These are phyloP conservation scores for Aproaerema taeniolella DNA, from an alignment of 2,888 invertebrate genomes.

Conservation along the genomic window DNA sequence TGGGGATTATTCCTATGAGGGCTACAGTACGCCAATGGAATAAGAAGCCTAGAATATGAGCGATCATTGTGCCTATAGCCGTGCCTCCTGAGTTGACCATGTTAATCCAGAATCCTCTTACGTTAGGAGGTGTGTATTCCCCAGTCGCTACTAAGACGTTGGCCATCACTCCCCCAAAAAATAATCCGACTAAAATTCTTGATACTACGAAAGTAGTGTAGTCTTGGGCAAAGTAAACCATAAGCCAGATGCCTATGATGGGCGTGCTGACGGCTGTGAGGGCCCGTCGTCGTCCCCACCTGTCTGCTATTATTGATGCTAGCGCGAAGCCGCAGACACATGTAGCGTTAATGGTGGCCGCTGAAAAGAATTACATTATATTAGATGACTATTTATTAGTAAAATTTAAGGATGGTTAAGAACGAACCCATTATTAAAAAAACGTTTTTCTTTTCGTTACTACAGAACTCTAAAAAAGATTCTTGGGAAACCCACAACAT, in stretches of 20 bases:
- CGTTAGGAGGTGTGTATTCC: slow-evolving; percentile 26
- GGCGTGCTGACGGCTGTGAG: slow-evolving; percentile 20
- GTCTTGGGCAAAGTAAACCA: slow-evolving; percentile 20
- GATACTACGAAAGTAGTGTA: slow-evolving; percentile 22
- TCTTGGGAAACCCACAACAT: too few species aligned
- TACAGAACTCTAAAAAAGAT: too few species aligned
- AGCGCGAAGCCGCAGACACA: slow-evolving; percentile 20
- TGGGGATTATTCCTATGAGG: slow-evolving; percentile 23
- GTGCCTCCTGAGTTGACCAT: slow-evolving; percentile 20
- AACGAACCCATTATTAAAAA: too few species aligned
- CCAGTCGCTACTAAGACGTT: slow-evolving; percentile 21
- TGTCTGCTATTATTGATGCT: slow-evolving; percentile 20
- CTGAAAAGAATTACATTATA: slow-evolving; percentile 24
- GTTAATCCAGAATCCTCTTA: slow-evolving; percentile 22
- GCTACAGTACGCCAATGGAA: slow-evolving; percentile 28
- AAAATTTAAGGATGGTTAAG: too few species aligned
- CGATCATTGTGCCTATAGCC: slow-evolving; percentile 19
- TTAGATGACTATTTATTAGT: too few species aligned
- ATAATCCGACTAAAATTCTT: slow-evolving; percentile 25
- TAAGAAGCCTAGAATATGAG: slow-evolving; percentile 22
- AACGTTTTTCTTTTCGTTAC: too few species aligned
- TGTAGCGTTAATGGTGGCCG: slow-evolving; percentile 21
- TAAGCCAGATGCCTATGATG: slow-evolving; percentile 23
- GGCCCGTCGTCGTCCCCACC: slow-evolving; percentile 21
- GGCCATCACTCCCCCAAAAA: slow-evolving; percentile 24